Evolutionary conservation across 2,797 vertebrate species (phyloP), one percentile per base, ranked within the genome.

Genomic region (Babyrousa celebensis): DNA sequence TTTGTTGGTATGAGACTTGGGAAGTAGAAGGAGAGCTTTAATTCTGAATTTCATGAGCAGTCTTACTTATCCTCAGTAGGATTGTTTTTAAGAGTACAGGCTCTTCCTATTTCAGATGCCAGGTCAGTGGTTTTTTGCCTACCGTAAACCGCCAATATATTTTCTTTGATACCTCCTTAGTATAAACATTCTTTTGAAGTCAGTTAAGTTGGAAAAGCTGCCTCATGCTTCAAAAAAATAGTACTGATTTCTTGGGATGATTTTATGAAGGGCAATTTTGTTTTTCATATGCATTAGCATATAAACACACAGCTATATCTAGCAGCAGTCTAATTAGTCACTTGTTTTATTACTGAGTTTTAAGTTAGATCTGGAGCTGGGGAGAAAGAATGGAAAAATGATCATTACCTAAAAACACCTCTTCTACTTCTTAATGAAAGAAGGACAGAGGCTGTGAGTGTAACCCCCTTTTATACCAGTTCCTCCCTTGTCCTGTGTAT

Each of bases 41-140:
- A 68, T 84, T 80, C 27, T 93, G 78, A 62, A 74, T 94, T 93
- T 93, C 62, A 20, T 20, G 40, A 79, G 25, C 56, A n/a, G 74
- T 52, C 29, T 75, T 87, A 48, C 20, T 63, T 85, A 54, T 12
- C 27, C 43, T 95, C 4, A 6, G 25, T 23, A 27, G 23, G 80
- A 60, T 56, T 89, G 6, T 48, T 79, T n/a, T 86, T 58, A 27
- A 80, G 43, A 75, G 15, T 27, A 1, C 6, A 56, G 15, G 1
- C 65, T 63, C 78, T 65, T 10, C 16, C 27, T 72, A 0, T 67
- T 82, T 54, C 48, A 89, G 52, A 65, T 7, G 3, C 62, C 52
- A 23, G 29, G 23, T 65, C 52, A 65, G 5, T 74, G n/a, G 54
- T 25, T 23, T 36, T 71, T 25, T 54, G 21, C 32, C 32, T 27